phyloP scores from a whole-genome alignment of 2,113 vertebrate genomes.

The Saccopteryx bilineata region DNA sequence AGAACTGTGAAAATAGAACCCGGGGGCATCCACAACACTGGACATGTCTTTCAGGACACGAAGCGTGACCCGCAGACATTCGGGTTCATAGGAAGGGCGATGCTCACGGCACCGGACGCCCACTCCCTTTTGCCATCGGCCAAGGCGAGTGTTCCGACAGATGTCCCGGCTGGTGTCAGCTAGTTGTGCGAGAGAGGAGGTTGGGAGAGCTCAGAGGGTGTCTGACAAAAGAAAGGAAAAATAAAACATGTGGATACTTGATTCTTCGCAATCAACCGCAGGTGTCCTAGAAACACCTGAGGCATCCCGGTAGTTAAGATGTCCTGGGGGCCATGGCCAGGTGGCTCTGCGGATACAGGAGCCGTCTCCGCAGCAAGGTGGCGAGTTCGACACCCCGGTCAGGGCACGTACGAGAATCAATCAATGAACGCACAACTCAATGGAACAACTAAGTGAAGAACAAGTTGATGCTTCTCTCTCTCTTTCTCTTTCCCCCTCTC shows the following conservation, averaged over 20 bases:
- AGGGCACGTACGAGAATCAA: too few species aligned
- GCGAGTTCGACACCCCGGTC: too few species aligned
- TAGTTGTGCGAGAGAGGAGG: background rate
- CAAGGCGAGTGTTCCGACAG: background rate
- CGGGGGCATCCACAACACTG: background rate
- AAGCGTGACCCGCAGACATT: background rate
- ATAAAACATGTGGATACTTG: too few species aligned
- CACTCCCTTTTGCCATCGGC: background rate
- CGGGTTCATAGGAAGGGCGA: fast-evolving
- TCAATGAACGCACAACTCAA: too few species aligned
- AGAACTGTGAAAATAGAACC: too few species aligned
- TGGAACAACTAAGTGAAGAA: too few species aligned
- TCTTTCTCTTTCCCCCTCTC: too few species aligned
- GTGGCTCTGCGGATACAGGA: too few species aligned
- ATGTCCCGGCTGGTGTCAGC: background rate
- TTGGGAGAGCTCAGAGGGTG: background rate
- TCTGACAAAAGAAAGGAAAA: background rate
- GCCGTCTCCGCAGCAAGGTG: too few species aligned
- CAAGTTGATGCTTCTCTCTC: too few species aligned
- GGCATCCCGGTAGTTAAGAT: too few species aligned
- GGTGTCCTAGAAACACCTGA: background rate
- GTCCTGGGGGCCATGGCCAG: too few species aligned
- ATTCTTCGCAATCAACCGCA: background rate
- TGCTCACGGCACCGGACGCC: fast-evolving
- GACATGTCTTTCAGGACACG: fast-evolving